These are phyloP conservation scores for Erithacus rubecula DNA, from an alignment of 2,797 vertebrate species.

Conservation along the genomic window DNA sequence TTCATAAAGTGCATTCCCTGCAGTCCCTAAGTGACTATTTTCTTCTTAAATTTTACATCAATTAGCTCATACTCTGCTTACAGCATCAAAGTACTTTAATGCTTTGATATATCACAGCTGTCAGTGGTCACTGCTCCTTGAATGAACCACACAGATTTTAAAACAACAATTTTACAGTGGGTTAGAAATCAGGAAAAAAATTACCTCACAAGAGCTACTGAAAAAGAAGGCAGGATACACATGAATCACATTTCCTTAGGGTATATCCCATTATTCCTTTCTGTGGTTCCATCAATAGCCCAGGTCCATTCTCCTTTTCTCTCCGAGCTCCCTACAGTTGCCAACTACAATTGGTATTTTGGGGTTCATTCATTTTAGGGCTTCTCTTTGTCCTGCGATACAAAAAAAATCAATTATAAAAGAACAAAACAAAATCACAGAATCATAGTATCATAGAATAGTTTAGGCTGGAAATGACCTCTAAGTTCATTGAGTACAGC, in stretches of 20 bases:
- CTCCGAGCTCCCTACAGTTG: background rate
- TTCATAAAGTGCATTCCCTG: background rate
- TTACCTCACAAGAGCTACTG: background rate
- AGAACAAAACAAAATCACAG: background rate
- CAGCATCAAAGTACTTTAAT: background rate
- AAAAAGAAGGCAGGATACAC: background rate
- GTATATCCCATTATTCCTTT: background rate
- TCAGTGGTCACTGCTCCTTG: background rate
- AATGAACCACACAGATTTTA: background rate
- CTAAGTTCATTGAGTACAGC: background rate
- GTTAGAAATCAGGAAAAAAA: background rate
- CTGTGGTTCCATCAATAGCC: background rate
- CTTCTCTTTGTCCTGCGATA: background rate
- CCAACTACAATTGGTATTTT: background rate
- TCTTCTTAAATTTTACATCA: constrained; percentile 26
- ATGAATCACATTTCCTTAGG: background rate
- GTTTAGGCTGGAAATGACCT: background rate
- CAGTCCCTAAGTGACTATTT: background rate
- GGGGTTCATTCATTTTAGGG: background rate
- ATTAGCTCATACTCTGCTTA: background rate
- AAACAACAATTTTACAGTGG: background rate
- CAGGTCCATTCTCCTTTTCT: background rate
- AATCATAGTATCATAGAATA: background rate
- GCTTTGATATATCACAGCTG: constrained; percentile 7
- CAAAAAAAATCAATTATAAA: background rate